Evolutionary conservation across 2,113 vertebrate genomes (phyloP).

Genomic region (Psephotus haematonotus): DNA sequence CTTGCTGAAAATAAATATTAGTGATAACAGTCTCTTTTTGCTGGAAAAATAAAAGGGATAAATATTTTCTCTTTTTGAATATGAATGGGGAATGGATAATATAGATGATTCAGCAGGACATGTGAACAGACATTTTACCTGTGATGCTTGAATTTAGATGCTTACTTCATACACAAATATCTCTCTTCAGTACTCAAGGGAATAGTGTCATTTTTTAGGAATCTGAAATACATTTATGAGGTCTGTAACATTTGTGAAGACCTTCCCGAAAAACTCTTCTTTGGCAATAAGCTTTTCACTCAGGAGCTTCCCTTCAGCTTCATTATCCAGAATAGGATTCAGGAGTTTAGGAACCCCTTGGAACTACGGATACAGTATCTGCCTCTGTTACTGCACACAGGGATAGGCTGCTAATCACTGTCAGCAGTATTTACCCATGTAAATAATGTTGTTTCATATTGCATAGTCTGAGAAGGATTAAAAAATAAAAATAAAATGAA

Average conservation of each 20-base stretch:
- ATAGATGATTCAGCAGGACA: background rate
- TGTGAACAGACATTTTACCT: background rate
- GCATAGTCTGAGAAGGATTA: background rate
- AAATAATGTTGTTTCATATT: background rate
- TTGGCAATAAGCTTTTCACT: background rate
- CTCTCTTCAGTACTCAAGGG: background rate
- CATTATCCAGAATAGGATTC: background rate
- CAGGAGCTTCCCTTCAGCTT: background rate
- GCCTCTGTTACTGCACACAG: background rate
- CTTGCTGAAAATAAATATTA: background rate
- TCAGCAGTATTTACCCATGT: background rate
- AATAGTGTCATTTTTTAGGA: background rate
- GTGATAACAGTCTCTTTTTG: background rate
- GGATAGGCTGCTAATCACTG: background rate
- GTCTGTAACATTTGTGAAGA: background rate
- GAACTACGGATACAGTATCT: background rate
- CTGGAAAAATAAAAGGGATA: background rate
- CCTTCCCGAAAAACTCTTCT: background rate
- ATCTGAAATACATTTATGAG: background rate
- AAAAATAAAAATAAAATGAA: background rate
- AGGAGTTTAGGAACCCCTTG: background rate
- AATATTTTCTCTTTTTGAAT: background rate
- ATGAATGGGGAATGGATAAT: background rate
- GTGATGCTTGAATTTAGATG: background rate
- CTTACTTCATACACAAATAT: rapidly evolving